Evolutionary conservation across 2,888 invertebrate species (phyloP).

Genomic region (Yponomeuta evonymella): DNA sequence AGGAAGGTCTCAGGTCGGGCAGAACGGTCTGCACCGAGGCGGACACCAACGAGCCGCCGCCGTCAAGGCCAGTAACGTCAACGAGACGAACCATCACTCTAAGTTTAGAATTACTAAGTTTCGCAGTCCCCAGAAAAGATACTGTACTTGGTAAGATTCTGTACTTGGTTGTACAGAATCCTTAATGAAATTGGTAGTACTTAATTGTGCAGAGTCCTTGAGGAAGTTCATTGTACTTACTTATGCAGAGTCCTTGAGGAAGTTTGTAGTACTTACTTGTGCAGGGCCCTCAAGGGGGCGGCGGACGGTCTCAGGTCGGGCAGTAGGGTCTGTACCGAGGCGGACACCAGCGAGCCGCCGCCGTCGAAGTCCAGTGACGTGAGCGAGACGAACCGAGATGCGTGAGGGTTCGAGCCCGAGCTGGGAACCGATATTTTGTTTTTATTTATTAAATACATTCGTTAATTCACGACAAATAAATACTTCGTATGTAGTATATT

Average conservation of each 20-base stretch:
- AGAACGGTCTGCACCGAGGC: conserved; percentile 91
- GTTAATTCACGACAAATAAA: no score
- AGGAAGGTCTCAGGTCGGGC: conserved; percentile 84
- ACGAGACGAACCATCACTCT: conserved; percentile 80
- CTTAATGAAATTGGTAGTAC: no score
- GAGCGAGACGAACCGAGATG: conserved; percentile 93
- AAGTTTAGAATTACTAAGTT: no score
- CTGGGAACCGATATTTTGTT: conserved; percentile 40
- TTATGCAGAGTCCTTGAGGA: no score
- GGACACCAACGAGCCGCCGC: conserved; percentile 91
- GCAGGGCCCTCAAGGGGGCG: conserved; percentile 60
- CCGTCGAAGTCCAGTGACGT: conserved; percentile 96
- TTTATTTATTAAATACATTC: no score
- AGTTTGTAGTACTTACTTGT: conserved; percentile 50
- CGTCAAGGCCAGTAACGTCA: conserved; percentile 96
- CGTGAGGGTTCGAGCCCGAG: conserved; percentile 90
- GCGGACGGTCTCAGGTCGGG: conserved; percentile 84
- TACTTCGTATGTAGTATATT: no score
- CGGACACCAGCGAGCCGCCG: conserved; percentile 91
- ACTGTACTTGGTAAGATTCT: no score
- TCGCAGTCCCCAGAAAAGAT: no score
- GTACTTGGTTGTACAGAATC: no score
- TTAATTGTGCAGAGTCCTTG: no score
- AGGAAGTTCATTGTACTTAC: no score
- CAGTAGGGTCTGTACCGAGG: conserved; percentile 89